These are phyloP conservation scores for Cyphomyrus discorhynchus DNA, from an alignment of 2,113 vertebrate species.

Conservation along the genomic window DNA sequence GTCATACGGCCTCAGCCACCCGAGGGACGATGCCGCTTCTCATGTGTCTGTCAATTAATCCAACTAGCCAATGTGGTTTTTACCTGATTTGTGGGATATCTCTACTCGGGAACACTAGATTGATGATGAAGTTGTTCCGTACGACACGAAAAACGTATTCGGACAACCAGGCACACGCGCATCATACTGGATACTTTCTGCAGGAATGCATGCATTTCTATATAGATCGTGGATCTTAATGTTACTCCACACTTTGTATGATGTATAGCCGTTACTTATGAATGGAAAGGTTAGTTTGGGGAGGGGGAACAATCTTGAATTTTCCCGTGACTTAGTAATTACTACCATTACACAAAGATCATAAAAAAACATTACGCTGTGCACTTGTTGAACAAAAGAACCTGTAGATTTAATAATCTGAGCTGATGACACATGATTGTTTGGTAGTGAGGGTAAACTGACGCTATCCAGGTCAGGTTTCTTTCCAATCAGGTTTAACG, in stretches of 20 bases:
- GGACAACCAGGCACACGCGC: slow-evolving; percentile 18
- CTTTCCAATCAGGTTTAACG: background rate
- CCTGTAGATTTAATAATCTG: slow-evolving; percentile 8
- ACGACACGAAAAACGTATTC: background rate
- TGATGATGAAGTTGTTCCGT: background rate
- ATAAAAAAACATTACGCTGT: background rate
- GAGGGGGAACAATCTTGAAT: background rate
- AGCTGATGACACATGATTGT: background rate
- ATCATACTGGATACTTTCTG: slow-evolving; percentile 22
- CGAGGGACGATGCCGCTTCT: background rate
- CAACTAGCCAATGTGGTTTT: background rate
- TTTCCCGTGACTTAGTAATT: background rate
- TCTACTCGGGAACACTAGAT: background rate
- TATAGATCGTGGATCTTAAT: slow-evolving; percentile 39
- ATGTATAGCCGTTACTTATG: slow-evolving; percentile 33
- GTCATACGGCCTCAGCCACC: background rate
- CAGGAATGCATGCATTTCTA: slow-evolving; percentile 44
- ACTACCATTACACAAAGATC: background rate
- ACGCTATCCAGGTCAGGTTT: background rate
- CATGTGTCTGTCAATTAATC: background rate
- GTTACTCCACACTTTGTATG: slow-evolving; percentile 31
- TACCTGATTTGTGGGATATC: background rate
- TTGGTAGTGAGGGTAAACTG: background rate
- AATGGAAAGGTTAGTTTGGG: slow-evolving; percentile 28
- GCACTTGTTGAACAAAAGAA: background rate